These are phyloP conservation scores for Onychorhynchus coronatus DNA, from an alignment of 2,113 vertebrate genomes.

Conservation along the genomic window DNA sequence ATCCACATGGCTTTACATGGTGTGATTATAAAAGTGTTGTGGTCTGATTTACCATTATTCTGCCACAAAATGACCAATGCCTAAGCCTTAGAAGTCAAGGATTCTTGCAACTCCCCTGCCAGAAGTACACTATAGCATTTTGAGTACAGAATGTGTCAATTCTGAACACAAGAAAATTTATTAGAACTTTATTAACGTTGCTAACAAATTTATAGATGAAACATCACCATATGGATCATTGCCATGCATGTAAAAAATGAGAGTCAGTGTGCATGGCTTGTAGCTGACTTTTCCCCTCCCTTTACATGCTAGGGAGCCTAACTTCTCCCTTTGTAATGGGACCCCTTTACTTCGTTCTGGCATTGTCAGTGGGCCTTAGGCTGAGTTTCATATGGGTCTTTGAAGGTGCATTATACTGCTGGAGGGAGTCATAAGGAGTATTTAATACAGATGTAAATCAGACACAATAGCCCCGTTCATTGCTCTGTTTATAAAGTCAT, in stretches of 20 bases:
- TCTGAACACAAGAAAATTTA: neutral
- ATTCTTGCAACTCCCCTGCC: neutral
- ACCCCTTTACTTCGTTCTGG: neutral
- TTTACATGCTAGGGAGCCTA: neutral
- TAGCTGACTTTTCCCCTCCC: neutral
- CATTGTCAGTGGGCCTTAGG: neutral
- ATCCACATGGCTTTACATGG: neutral
- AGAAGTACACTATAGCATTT: neutral
- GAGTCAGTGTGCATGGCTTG: neutral
- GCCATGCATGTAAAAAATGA: neutral
- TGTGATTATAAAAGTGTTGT: neutral
- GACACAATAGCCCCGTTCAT: neutral
- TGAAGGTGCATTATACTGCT: neutral
- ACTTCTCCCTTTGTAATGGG: neutral
- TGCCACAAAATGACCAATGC: neutral
- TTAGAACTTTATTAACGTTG: too few species aligned
- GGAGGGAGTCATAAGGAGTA: neutral
- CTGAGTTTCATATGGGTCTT: neutral
- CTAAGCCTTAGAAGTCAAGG: neutral
- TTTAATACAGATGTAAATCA: neutral
- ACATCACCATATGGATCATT: neutral
- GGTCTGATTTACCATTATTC: neutral
- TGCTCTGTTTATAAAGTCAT: neutral
- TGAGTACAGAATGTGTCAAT: neutral
- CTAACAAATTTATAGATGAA: neutral